Evolutionary conservation across 2,888 invertebrate genomes (phyloP), one percentile per base, ranked within the genome.

Genomic region (Nasonia oneida): DNA sequence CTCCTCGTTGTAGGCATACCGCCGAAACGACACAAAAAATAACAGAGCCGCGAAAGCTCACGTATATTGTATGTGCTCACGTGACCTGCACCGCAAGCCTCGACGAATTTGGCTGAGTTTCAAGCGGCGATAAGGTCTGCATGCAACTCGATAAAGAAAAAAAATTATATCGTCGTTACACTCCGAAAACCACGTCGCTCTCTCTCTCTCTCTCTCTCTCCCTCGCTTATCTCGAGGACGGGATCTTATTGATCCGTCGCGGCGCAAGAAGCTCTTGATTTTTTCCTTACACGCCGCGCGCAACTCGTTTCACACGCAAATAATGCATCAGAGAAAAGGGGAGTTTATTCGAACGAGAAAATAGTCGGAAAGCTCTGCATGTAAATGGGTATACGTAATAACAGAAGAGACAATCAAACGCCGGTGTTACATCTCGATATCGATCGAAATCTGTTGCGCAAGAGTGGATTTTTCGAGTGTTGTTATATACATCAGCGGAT

Each of bases 41-140:
- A 23, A 23, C 23, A 23, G 23, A 23, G 23, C 23, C 33, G 33
- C 23, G 8, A 67, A 14, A 81, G 15, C 14, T 70, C 33, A 23
- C 15, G 53, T 70, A 12, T 29, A 23, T 29, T 33, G 29, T 14
- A 67, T 3, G 18, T 39, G 33, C 57, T 29, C 15, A 23, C 33
- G 39, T 18, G 39, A 47, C 33, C 6, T 29, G 29, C 29, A 18
- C 39, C 8, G 8, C 33, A 18, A 33, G 71, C 61, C 57, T n/a
- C 57, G n/a, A n/a, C 47, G 47, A 81, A 77, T 71, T 85, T 85
- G 81, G 81, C 71, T 50, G 39, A 71, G 50, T 76, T 81, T 77
- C 71, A 61, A 81, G 23, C 73, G 67, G 67, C 73, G 67, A 84
- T 84, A 80, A 84, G 67, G 23, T 18, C 50, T 50, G 2, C 33